Percentiles rank a stretch among this genome's conserved stretches.
These are phyloP conservation scores for Stictocephala bisonia DNA, from an alignment of 2,888 invertebrate genomes.

Conservation along the genomic window DNA sequence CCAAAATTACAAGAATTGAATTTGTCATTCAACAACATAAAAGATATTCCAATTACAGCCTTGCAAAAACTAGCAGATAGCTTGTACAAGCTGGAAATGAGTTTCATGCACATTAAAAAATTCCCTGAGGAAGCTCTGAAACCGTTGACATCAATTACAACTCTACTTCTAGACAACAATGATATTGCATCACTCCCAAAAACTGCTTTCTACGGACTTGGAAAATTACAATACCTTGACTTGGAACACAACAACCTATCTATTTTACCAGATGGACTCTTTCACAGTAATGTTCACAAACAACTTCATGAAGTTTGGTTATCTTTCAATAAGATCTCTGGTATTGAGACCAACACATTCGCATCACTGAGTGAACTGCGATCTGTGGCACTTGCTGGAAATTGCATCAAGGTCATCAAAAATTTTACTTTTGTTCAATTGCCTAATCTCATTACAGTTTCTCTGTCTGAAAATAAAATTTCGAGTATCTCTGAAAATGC, in stretches of 20 bases:
- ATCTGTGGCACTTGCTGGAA: slow-evolving; percentile 81
- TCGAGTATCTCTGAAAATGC: slow-evolving; percentile 77
- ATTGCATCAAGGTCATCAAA: slow-evolving; percentile 77
- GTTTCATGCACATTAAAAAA: slow-evolving; percentile 80
- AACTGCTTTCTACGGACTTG: slow-evolving; percentile 75
- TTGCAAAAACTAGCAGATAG: slow-evolving; percentile 81
- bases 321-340: slow-evolving; percentile 82
- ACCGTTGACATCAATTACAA: slow-evolving; percentile 80
- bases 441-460: slow-evolving; percentile 81
- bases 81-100: slow-evolving; percentile 85
- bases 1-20: slow-evolving; percentile 86
- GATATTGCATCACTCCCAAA: slow-evolving; percentile 79
- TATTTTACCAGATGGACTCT: slow-evolving; percentile 75
- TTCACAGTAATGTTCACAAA: slow-evolving; percentile 77
- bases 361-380: slow-evolving; percentile 77
- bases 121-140: slow-evolving; percentile 81
- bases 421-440: slow-evolving; percentile 81
- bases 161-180: slow-evolving; percentile 89
- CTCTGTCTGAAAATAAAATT: slow-evolving; percentile 85
- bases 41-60: slow-evolving; percentile 82
- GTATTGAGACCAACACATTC: slow-evolving; percentile 77
- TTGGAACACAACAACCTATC: slow-evolving; percentile 86
- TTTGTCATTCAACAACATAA: slow-evolving; percentile 90
- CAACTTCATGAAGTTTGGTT: slow-evolving; percentile 82
- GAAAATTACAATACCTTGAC: slow-evolving; percentile 81